These are phyloP conservation scores for Crioceris asparagi DNA, from an alignment of 2,888 invertebrate genomes.

Conservation along the genomic window DNA sequence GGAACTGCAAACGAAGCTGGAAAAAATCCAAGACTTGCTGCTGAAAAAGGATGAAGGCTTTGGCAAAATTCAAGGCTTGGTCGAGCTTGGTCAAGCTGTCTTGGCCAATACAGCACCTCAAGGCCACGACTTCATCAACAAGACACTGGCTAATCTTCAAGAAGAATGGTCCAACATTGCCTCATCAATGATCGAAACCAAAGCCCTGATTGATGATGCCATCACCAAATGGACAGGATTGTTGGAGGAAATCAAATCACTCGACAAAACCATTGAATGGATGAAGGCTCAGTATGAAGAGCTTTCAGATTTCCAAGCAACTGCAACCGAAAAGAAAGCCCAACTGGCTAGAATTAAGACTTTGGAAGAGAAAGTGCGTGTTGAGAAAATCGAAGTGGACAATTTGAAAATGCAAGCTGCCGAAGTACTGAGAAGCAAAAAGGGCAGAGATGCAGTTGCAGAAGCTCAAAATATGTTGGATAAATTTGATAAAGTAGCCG, in stretches of 20 bases:
- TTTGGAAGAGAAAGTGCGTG: slow-evolving; percentile 77
- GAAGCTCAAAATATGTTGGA: slow-evolving; percentile 79
- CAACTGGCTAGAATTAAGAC: slow-evolving; percentile 78
- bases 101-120: slow-evolving; percentile 81
- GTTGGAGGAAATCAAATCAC: slow-evolving; percentile 75
- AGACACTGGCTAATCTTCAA: slow-evolving; percentile 70
- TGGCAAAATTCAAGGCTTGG: slow-evolving; percentile 72
- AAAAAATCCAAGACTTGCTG: slow-evolving; percentile 74
- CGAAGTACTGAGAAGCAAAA: slow-evolving; percentile 77
- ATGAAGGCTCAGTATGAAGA: slow-evolving; percentile 66
- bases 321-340: slow-evolving; percentile 75
- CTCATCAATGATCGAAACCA: slow-evolving; percentile 82
- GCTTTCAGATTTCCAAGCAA: slow-evolving; percentile 62
- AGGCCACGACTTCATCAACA: slow-evolving; percentile 81
- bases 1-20: slow-evolving; percentile 75
- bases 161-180: slow-evolving; percentile 83
- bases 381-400: slow-evolving; percentile 85
- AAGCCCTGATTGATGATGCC: slow-evolving; percentile 76
- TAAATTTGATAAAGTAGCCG: slow-evolving; percentile 70
- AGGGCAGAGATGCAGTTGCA: slow-evolving; percentile 70
- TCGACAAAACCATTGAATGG: slow-evolving; percentile 72
- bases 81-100: slow-evolving; percentile 86
- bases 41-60: slow-evolving; percentile 91
- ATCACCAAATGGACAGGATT: slow-evolving; percentile 88
- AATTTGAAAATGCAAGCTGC: slow-evolving; percentile 70